Conservation (phyloP, 2,113 vertebrate genomes). For the Gulo gulo region DNA sequence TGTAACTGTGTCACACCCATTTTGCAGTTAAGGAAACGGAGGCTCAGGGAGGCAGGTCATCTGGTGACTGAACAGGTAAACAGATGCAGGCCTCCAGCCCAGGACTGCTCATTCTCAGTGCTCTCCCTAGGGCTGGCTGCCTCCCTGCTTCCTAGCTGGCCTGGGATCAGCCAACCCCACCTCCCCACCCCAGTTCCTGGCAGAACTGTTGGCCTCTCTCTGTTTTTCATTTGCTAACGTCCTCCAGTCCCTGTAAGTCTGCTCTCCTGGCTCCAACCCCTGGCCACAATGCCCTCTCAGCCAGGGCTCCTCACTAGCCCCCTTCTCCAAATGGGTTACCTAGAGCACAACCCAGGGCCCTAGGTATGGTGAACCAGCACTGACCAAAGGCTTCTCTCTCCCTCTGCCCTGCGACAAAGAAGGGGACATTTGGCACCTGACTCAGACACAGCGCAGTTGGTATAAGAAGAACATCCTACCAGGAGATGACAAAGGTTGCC, state of each 20-base stretch:
- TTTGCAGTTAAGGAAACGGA: background rate
- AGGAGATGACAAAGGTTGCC: background rate
- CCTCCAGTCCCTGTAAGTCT: slow-evolving; percentile 10
- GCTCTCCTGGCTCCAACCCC: slow-evolving; percentile 1
- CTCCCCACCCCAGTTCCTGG: background rate
- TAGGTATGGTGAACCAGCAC: background rate
- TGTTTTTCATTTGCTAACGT: slow-evolving; percentile 30
- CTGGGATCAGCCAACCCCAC: background rate
- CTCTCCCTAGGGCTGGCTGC: background rate
- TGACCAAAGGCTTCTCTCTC: background rate
- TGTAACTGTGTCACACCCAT: background rate
- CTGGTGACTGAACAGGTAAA: background rate
- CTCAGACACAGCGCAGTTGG: background rate
- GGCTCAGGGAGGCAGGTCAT: background rate
- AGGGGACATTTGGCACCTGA: background rate
- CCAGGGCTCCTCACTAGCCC: background rate
- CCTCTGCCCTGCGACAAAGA: background rate
- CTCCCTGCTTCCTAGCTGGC: background rate
- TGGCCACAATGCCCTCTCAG: background rate
- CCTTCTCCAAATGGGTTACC: slow-evolving; percentile 8
- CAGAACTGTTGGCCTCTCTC: background rate
- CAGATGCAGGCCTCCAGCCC: background rate
- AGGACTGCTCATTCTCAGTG: background rate
- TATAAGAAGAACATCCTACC: background rate
- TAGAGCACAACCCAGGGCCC: background rate